Evolutionary conservation across 2,888 invertebrate genomes (phyloP).

Genomic region (Unio delphinus): DNA sequence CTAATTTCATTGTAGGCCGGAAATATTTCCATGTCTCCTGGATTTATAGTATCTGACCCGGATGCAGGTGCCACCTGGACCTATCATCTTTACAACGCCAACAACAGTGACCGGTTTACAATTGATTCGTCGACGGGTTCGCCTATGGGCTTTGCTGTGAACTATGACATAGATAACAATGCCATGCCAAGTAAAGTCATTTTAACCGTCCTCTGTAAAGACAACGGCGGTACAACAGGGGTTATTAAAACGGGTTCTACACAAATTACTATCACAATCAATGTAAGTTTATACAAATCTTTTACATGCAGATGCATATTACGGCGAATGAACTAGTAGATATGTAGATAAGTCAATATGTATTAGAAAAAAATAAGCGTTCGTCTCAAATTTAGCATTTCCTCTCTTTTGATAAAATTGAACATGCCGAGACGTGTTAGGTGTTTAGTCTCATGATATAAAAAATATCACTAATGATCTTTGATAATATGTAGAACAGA

Average conservation of each 20-base stretch:
- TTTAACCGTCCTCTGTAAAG: slow-evolving; percentile 25
- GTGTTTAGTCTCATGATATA: too few relatives aligned
- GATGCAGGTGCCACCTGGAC: slow-evolving; percentile 8
- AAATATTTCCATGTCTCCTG: slow-evolving; percentile 15
- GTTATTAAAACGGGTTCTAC: slow-evolving; percentile 3
- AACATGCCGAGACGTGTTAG: too few relatives aligned
- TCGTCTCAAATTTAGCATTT: too few relatives aligned
- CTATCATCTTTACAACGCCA: slow-evolving; percentile 14
- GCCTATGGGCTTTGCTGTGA: slow-evolving; percentile 9
- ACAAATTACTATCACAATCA: slow-evolving; percentile 15
- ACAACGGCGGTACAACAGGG: slow-evolving; percentile 15
- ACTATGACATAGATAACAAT: slow-evolving; percentile 18
- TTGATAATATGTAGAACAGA: too few relatives aligned
- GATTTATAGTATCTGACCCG: not conserved
- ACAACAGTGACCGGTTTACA: slow-evolving; percentile 23
- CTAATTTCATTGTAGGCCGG: slow-evolving; percentile 17
- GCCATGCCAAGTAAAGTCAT: slow-evolving; percentile 18
- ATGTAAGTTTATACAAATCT: slow-evolving; percentile 2
- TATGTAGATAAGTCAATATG: too few relatives aligned
- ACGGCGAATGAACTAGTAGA: too few relatives aligned
- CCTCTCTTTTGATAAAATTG: too few relatives aligned
- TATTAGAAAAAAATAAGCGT: too few relatives aligned
- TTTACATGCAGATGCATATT: too few relatives aligned
- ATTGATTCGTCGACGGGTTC: slow-evolving; percentile 17
- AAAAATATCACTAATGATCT: too few relatives aligned